These are phyloP conservation scores for Polyodon spathula DNA, from an alignment of 2,113 vertebrate genomes.

Conservation along the genomic window DNA sequence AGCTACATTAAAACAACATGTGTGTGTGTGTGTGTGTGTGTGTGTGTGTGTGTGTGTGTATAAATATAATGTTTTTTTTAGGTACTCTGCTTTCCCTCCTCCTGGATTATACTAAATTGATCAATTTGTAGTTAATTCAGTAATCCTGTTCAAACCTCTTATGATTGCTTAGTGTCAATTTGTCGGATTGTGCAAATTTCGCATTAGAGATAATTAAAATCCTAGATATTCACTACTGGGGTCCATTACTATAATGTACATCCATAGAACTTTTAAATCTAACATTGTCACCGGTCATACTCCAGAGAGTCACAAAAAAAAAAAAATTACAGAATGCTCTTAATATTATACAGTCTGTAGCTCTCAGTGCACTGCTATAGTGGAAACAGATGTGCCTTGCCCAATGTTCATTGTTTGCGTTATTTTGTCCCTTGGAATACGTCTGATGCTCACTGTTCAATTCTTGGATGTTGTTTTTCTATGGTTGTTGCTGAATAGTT, in stretches of 20 bases:
- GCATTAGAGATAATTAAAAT: slow-evolving; percentile 7
- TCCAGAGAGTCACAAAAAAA: not conserved
- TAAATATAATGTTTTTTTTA: not conserved
- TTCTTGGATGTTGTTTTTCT: too few relatives aligned
- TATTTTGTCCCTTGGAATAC: too few relatives aligned
- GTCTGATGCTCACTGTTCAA: too few relatives aligned
- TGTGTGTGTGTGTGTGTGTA: not conserved
- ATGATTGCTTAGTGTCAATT: not conserved
- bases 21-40: slow-evolving; percentile 8
- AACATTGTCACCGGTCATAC: not conserved
- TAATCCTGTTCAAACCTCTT: not conserved
- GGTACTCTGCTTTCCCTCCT: too few relatives aligned
- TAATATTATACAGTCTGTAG: too few relatives aligned
- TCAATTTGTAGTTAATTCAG: not conserved
- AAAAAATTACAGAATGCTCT: too few relatives aligned
- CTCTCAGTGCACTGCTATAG: too few relatives aligned
- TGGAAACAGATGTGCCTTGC: too few relatives aligned
- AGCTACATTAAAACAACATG: too few relatives aligned
- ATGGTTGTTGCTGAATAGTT: too few relatives aligned
- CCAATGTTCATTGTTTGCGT: too few relatives aligned
- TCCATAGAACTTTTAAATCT: not conserved
- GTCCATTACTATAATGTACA: not conserved
- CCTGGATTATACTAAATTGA: too few relatives aligned
- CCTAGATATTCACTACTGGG: not conserved
- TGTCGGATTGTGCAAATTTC: not conserved